phyloP scores from a whole-genome alignment of 1,140 invertebrate species.

The Drosophila biarmipes region DNA sequence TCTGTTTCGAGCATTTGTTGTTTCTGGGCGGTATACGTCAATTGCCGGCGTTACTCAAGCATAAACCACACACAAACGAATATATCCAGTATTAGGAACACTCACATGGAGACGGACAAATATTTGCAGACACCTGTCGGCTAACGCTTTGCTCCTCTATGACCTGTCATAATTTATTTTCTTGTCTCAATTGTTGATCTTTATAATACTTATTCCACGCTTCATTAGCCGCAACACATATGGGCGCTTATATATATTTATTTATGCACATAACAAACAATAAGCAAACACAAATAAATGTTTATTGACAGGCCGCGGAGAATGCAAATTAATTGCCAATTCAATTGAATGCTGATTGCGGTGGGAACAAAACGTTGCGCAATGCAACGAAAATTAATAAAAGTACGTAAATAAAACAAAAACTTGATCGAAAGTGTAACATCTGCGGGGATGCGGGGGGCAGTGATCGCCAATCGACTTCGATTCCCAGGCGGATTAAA shows the following conservation, averaged over 20 bases:
- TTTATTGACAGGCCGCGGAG: constrained; percentile 49
- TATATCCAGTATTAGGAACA: constrained; percentile 21
- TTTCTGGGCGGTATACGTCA: constrained; percentile 61
- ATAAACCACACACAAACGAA: constrained; percentile 61
- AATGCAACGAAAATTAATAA: constrained; percentile 31
- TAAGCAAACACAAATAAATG: constrained; percentile 63
- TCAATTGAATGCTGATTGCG: constrained; percentile 70
- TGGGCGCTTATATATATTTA: constrained; percentile 36
- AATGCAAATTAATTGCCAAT: constrained; percentile 66
- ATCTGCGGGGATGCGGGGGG: constrained; percentile 22
- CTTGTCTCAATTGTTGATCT: constrained; percentile 46
- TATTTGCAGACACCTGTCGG: constrained; percentile 79
- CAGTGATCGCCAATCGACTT: constrained; percentile 43
- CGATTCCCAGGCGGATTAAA: constrained; percentile 80
- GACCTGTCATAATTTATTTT: constrained; percentile 59
- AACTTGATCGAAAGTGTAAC: constrained; percentile 64
- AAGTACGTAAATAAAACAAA: constrained; percentile 23
- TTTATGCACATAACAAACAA: constrained; percentile 49
- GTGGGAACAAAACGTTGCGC: constrained; percentile 61
- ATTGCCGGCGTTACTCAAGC: constrained; percentile 80
- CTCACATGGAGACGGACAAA: constrained; percentile 63
- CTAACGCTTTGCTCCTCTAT: constrained; percentile 53
- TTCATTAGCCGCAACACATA: constrained; percentile 23
- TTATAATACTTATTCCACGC: constrained; percentile 45
- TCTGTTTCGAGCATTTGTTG: constrained; percentile 34